Base-by-base conservation (phyloP, 2,888 invertebrate species). In the Odontomyia ornata region DNA sequence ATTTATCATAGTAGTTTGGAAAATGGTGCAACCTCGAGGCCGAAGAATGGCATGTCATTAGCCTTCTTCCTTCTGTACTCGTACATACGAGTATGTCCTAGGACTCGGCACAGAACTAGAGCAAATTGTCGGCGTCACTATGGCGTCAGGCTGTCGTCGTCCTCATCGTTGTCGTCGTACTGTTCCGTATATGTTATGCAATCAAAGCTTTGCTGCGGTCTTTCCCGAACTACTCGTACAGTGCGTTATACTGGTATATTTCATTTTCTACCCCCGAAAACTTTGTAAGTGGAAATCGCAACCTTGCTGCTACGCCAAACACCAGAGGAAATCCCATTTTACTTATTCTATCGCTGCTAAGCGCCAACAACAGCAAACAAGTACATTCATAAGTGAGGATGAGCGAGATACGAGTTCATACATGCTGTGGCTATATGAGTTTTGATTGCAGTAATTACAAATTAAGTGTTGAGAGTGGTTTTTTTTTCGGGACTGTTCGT, bases 11-110 rank as follows among this genome's bases (percentile, higher is more conserved):
- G 69, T 47, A 25, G 65, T 52, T 18, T 3, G 25, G 25, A 47
- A 69, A 46, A 69, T 69, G 30, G 69, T 69, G 69, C 69, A 47
- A 43, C 69, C n/a, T 69, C 69, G 69, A 69, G 69, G 69, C 69
- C 69, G 47, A 69, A 47, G 69, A 69, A 69, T 69, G 69, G n/a
- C 69, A 69, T 69, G 69, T 69, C 69, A 69, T 69, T 69, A 46
- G 69, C 69, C 47, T 69, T 69, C 47, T 21, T 60, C 2, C 21
- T 25, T 47, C 36, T 30, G 13, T 9, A 5, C 9, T 9, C 9
- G 36, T 36, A 9, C 9, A 36, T 36, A n/a, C n/a, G n/a, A 36
- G 36, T 36, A 36, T 27, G 46, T 46, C 47, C 47, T 47, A 69
- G 69, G 69, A 69, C 2, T 69, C 47, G 47, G 21, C 15, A 21